A percentile compares a stretch with the other conserved stretches of the same genome.
These are phyloP conservation scores for Nomada flava DNA, from an alignment of 2,888 invertebrate genomes.

Conservation along the genomic window DNA sequence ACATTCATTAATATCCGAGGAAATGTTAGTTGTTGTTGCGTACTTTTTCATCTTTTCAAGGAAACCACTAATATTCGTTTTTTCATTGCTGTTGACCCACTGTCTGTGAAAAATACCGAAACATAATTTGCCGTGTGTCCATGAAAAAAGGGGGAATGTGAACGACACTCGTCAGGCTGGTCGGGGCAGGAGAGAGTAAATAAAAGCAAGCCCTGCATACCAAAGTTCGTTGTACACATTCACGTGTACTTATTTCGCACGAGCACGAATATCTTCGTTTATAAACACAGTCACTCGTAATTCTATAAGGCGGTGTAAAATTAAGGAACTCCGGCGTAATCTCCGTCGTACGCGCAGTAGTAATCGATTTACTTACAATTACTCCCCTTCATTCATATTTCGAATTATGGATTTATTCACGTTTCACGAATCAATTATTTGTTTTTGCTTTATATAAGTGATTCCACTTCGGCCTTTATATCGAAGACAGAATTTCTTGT, in stretches of 20 bases:
- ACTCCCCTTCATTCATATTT: no score
- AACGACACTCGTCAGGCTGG: conserved; percentile 63
- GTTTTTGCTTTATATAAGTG: no score
- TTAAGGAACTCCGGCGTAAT: neutral
- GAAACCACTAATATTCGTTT: no score
- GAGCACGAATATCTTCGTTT: conserved; percentile 31
- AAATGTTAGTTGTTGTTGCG: neutral
- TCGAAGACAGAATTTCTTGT: no score
- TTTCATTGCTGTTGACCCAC: conserved; percentile 25
- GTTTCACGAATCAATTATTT: no score
- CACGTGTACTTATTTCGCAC: conserved; percentile 15
- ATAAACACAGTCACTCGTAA: conserved; percentile 29
- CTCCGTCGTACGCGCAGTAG: no score
- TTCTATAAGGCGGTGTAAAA: neutral
- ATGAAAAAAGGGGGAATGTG: conserved; percentile 48
- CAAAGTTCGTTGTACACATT: conserved; percentile 41
- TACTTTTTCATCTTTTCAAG: no score
- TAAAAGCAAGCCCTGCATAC: conserved; percentile 67
- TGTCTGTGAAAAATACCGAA: conserved; percentile 52
- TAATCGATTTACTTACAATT: no score
- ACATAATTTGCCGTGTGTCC: conserved; percentile 51
- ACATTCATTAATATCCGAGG: no score
- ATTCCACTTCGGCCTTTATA: no score
- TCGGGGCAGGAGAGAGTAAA: conserved; percentile 65
- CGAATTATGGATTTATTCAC: no score